Conservation (phyloP, 2,113 vertebrate genomes). For the Antechinus flavipes region DNA sequence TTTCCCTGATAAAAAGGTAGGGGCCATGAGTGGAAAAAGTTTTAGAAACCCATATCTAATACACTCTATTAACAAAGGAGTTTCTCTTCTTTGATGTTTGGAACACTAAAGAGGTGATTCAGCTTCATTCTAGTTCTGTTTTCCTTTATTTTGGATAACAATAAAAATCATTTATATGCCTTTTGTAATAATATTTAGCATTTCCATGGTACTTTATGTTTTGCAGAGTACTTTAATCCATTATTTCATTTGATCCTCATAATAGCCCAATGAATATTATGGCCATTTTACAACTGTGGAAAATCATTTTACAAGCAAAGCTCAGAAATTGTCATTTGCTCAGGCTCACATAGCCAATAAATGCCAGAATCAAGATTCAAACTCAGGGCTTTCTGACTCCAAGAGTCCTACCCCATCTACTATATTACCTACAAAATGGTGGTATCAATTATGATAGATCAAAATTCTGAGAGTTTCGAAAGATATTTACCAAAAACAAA, state of each 20-base stretch:
- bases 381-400: not conserved
- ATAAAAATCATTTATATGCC: too few relatives aligned
- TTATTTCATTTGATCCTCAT: not conserved
- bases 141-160: not conserved
- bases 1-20: too few relatives aligned
- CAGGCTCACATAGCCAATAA: not conserved
- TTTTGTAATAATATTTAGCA: not conserved
- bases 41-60: not conserved
- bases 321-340: not conserved
- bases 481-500: not conserved
- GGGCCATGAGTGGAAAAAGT: too few relatives aligned
- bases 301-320: not conserved
- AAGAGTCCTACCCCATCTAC: not conserved
- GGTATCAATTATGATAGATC: not conserved
- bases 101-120: not conserved
- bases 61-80: not conserved
- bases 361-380: not conserved
- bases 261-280: not conserved
- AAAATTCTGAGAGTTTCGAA: not conserved
- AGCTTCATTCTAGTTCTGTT: not conserved
- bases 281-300: not conserved
- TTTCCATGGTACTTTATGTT: not conserved
- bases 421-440: not conserved
- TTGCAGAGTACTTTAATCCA: not conserved
- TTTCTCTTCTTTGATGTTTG: not conserved